These are phyloP conservation scores for Otolemur garnettii DNA, from an alignment of 2,113 vertebrate species.

Conservation along the genomic window DNA sequence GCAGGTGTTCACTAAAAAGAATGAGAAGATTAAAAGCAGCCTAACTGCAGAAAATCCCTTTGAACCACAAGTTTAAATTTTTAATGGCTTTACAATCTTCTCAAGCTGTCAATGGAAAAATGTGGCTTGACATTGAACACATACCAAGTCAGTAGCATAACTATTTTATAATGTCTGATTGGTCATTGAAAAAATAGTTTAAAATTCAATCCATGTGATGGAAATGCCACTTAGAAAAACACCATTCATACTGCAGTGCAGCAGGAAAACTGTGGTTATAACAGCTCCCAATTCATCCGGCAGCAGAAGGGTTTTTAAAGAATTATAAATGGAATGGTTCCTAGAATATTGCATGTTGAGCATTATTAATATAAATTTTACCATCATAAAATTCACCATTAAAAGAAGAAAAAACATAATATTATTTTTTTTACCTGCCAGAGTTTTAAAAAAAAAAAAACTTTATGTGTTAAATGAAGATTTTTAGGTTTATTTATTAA, in stretches of 20 bases:
- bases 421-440: constrained; percentile 46
- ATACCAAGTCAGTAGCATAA: constrained; percentile 83
- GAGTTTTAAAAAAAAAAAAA: constrained; percentile 14
- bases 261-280: constrained; percentile 54
- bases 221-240: constrained; percentile 79
- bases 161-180: constrained; percentile 81
- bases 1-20: constrained; percentile 76
- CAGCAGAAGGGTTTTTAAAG: constrained; percentile 63
- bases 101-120: constrained; percentile 83
- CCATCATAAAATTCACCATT: constrained; percentile 63
- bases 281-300: constrained; percentile 58
- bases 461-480: constrained; percentile 46
- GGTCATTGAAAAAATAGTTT: constrained; percentile 74
- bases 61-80: constrained; percentile 73
- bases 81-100: constrained; percentile 81
- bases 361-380: constrained; percentile 70
- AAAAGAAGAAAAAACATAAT: constrained; percentile 48
- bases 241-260: constrained; percentile 54
- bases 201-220: constrained; percentile 83
- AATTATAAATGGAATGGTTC: constrained; percentile 69
- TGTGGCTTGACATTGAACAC: constrained; percentile 78
- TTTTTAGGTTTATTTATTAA: constrained; percentile 54
- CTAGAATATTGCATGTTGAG: constrained; percentile 54
- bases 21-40: constrained; percentile 82
- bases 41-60: constrained; percentile 65